Evolutionary conservation across 1,140 invertebrate genomes (phyloP), one percentile per base, ranked within the genome.

Genomic region (Dreissena polymorpha): DNA sequence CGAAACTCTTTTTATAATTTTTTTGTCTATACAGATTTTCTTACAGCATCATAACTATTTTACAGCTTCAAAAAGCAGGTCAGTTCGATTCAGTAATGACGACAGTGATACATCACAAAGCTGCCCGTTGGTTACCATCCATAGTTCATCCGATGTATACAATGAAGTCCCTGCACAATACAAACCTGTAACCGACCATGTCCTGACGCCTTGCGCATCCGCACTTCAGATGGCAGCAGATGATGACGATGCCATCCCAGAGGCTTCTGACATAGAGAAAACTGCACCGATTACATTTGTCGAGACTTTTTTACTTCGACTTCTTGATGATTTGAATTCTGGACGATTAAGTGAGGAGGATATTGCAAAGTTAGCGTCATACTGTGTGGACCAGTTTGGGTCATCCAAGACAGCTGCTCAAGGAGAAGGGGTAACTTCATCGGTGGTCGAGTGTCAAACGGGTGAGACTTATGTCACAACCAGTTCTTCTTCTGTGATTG

Each of bases 321-420:
- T 86, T 10, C 70, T 86, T 5, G 72, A 86, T 49, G 85, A 86
- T 50, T 65, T 86, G 18, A 84, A 80, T 60, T 70, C 68, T 53
- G 55, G 72, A 0, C 60, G 71, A 10, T 60, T 86, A 14, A 75
- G 65, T 23, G 68, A 70, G 23, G 75, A 78, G 2, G 85, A 86
- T 18, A 75, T 86, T 0, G 60, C 79, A 70, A 86, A 70, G 65
- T 81, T 86, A 21, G 67, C 80, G 7, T 53, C 72, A 12, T 83
- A 79, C 23, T 83, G 65, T 16, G 65, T 86, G 70, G 75, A 80
- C 12, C 73, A 79, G 10, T 67, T 84, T 50, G 67, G 73, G 50
- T 60, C 75, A 49, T 21, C 69, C 18, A 74, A 68, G 49, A 29
- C 21, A 53, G 71, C 50, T 39, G 5, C 29, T 18, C 39, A 23